Percentiles rank a stretch among this genome's conserved stretches.
These are phyloP conservation scores for Heliornis fulica DNA, from an alignment of 2,113 vertebrate species.

Conservation along the genomic window DNA sequence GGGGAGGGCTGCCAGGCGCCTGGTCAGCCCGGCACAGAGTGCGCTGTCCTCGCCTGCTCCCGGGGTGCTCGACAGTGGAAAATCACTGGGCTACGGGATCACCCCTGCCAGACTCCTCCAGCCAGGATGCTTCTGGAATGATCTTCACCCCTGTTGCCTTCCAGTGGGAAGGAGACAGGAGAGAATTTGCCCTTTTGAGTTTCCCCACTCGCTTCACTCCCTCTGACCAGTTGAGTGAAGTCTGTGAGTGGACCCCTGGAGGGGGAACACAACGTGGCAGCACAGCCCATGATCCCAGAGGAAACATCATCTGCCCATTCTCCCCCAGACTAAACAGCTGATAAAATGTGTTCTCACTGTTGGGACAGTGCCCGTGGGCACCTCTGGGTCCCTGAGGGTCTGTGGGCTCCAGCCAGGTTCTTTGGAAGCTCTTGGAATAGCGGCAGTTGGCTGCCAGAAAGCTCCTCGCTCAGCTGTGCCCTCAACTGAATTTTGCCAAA, in stretches of 20 bases:
- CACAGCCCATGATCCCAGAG: neutral
- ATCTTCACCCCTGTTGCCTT: neutral
- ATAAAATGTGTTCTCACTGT: no score
- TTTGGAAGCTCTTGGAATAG: neutral
- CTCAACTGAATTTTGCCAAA: neutral
- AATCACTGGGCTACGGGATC: neutral
- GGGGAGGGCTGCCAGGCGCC: neutral
- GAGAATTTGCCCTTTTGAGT: neutral
- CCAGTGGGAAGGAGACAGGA: neutral
- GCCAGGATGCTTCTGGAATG: neutral
- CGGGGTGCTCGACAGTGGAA: neutral
- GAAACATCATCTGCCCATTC: no score
- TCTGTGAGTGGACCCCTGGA: no score
- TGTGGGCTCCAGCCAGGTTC: no score
- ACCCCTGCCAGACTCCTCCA: neutral
- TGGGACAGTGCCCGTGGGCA: no score
- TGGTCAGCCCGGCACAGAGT: neutral
- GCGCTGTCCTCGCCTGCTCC: neutral
- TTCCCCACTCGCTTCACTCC: neutral
- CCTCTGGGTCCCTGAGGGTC: no score
- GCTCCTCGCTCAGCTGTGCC: neutral
- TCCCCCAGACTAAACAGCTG: neutral
- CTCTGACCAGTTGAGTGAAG: fast-evolving
- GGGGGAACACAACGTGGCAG: fast-evolving
- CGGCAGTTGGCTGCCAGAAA: neutral